Conservation (phyloP, 2,113 vertebrate species). For the Ranitomeya imitator region DNA sequence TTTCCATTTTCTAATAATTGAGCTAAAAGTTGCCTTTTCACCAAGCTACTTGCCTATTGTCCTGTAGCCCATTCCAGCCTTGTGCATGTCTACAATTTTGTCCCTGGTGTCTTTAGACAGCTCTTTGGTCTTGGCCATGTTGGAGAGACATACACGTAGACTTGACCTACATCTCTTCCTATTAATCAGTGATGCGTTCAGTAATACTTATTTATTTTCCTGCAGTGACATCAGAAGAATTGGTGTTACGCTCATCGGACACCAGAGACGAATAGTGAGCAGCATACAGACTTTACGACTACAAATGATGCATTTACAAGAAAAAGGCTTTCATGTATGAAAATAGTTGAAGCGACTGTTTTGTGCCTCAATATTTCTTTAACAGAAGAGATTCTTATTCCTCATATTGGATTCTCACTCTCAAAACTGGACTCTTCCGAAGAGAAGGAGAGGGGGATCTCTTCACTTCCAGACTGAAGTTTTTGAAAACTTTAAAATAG, state of each 20-base stretch:
- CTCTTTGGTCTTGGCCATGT: too few relatives aligned
- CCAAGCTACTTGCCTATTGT: too few relatives aligned
- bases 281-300: slow-evolving; percentile 93
- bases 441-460: slow-evolving; percentile 50
- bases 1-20: too few relatives aligned
- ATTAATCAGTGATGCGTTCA: not conserved
- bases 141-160: not conserved
- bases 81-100: too few relatives aligned
- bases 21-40: too few relatives aligned
- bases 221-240: slow-evolving; percentile 92
- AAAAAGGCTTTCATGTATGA: slow-evolving; percentile 98
- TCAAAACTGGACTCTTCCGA: slow-evolving; percentile 62
- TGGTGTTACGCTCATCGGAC: slow-evolving; percentile 92
- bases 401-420: slow-evolving; percentile 71
- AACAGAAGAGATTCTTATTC: slow-evolving; percentile 70
- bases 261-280: slow-evolving; percentile 96
- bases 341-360: slow-evolving; percentile 74
- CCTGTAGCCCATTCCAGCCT: too few relatives aligned
- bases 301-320: slow-evolving; percentile 93
- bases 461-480: slow-evolving; percentile 72
- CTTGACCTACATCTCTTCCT: not conserved
- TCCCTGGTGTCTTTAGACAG: too few relatives aligned
- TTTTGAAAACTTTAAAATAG: slow-evolving; percentile 70
- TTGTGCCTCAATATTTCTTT: slow-evolving; percentile 86
- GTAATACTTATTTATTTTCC: slow-evolving; percentile 59